phyloP scores from a whole-genome alignment of 2,797 vertebrate species.

The Bucorvus abyssinicus region DNA sequence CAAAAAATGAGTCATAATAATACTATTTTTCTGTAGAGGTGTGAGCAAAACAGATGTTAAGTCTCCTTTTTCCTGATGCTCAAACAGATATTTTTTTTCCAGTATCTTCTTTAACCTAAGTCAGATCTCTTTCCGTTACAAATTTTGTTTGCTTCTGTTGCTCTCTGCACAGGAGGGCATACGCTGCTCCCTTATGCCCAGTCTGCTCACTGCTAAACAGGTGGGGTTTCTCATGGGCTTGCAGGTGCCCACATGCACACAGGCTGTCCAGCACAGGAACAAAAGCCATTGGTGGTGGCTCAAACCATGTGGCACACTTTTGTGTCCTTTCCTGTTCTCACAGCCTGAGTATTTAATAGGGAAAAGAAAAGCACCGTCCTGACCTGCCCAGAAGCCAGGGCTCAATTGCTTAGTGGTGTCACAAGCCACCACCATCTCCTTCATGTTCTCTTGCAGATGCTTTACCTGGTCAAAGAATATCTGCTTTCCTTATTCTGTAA shows the following conservation, averaged over 20 bases:
- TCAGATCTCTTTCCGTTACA: neutral
- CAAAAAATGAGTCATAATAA: slow-evolving; percentile 12
- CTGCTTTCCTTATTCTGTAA: neutral
- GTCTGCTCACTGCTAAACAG: neutral
- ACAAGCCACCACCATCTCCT: neutral
- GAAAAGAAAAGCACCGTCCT: neutral
- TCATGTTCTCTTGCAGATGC: neutral
- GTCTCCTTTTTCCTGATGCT: neutral
- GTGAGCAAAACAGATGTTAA: neutral
- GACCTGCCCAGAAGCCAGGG: neutral
- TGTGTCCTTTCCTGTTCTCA: neutral
- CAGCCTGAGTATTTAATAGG: neutral
- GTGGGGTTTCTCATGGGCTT: neutral
- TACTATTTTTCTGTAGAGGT: neutral
- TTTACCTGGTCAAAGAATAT: neutral
- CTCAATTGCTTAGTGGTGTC: neutral
- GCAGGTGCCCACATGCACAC: neutral
- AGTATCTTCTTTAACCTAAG: neutral
- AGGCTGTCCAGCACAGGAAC: neutral
- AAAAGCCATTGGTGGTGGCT: neutral
- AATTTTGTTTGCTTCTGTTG: neutral
- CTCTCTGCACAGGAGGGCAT: neutral
- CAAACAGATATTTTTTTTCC: neutral
- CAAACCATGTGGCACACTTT: neutral
- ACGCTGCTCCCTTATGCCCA: neutral